These are phyloP conservation scores for Lasioglossum marginatum DNA, from an alignment of 2,888 invertebrate species.

Conservation along the genomic window DNA sequence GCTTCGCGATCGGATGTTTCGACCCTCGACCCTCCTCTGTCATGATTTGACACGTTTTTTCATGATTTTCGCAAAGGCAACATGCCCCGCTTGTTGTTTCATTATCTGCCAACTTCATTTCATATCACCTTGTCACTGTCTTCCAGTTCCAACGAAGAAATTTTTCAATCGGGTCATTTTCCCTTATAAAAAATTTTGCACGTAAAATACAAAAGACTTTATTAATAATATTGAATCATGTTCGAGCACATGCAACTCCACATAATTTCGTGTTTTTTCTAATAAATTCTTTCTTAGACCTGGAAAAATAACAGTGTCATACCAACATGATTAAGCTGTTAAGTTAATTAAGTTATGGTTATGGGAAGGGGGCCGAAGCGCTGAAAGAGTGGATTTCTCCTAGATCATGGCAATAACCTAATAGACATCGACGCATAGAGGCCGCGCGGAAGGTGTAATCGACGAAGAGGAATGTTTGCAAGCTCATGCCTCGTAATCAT, in stretches of 20 bases:
- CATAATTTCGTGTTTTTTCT: background rate
- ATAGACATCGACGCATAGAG: background rate
- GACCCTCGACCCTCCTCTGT: background rate
- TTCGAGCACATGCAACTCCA: background rate
- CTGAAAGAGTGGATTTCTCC: background rate
- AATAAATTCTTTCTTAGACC: background rate
- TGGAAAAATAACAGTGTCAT: background rate
- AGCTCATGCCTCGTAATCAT: slow-evolving; percentile 73
- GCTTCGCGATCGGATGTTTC: background rate
- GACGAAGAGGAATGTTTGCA: slow-evolving; percentile 61
- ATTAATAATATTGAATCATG: background rate
- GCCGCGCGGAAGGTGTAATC: background rate
- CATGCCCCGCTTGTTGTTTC: background rate
- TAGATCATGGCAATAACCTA: slow-evolving; percentile 5
- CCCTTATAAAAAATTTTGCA: background rate
- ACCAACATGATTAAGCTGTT: background rate
- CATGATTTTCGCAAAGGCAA: background rate
- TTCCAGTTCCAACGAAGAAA: background rate
- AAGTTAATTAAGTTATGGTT: background rate
- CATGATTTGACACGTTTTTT: background rate
- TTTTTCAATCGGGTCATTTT: background rate
- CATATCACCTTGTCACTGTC: background rate
- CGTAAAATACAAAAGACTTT: background rate
- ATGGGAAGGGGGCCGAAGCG: background rate
- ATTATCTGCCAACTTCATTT: background rate